Conservation (phyloP, 1,140 invertebrate genomes). For the Macrocentrus cingulum region DNA sequence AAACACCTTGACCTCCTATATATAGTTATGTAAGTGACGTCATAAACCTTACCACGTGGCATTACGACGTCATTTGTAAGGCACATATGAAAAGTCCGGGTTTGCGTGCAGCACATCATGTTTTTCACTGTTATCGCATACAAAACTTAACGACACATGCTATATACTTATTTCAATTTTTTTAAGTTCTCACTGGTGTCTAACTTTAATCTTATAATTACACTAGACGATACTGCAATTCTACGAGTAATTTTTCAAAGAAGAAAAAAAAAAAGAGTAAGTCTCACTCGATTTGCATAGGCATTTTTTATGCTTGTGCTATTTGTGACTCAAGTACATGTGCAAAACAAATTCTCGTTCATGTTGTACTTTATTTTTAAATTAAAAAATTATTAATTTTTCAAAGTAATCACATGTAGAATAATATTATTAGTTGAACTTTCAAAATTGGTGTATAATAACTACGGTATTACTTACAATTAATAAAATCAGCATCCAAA, state of each 20-base stretch:
- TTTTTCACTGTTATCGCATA: conserved; percentile 23
- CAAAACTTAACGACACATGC: conserved; percentile 2
- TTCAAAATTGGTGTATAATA: too few relatives aligned
- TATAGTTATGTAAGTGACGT: conserved; percentile 29
- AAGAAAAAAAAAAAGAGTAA: too few relatives aligned
- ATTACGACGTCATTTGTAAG: conserved; percentile 32
- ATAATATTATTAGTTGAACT: too few relatives aligned
- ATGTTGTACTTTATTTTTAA: too few relatives aligned
- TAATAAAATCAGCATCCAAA: too few relatives aligned
- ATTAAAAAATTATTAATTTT: too few relatives aligned
- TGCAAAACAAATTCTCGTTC: too few relatives aligned
- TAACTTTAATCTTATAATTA: not conserved
- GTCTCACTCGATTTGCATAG: not conserved
- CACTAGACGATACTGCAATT: not conserved
- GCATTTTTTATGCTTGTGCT: not conserved
- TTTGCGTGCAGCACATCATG: conserved; percentile 33
- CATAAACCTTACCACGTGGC: conserved; percentile 21
- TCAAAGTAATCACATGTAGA: too few relatives aligned
- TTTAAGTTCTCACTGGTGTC: not conserved
- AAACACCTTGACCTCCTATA: conserved; percentile 37
- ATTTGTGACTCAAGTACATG: too few relatives aligned
- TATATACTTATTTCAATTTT: conserved; percentile 5
- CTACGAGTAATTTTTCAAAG: not conserved
- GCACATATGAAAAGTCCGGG: too few relatives aligned
- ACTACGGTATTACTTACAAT: too few relatives aligned